Evolutionary conservation across 2,888 invertebrate species (phyloP), one percentile per base, ranked within the genome.

Genomic region (Leucophenga montana): DNA sequence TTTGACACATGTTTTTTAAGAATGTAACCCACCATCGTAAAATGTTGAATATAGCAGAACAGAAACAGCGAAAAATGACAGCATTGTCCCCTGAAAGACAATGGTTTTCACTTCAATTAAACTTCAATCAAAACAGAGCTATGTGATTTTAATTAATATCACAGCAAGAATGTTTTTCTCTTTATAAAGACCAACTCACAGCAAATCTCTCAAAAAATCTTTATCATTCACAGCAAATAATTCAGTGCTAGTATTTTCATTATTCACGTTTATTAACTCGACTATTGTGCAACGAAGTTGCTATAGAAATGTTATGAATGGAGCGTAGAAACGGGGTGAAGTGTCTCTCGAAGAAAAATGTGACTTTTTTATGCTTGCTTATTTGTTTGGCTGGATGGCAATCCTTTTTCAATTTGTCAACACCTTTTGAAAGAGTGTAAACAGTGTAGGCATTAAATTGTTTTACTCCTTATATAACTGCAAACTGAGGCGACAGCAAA

Each of bases 371-470:
- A 33, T 59, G 39, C 3, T 59, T 59, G 33, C 33, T 33, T 33
- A 4, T 14, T 61, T 33, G 44, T 44, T 11, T 11, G 39, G 5
- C 39, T 5, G 39, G 39, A 39, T 8, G 9, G 11, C 39, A 39
- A 44, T 61, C 61, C 61, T 18, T 61, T 61, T 18, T 39, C 61
- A 61, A 61, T 61, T 61, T 61, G 61, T 61, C 61, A 61, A 61
- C 61, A n/a, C 9, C 39, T n/a, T 16, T 50, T 61, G 57, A 33
- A 11, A 16, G 27, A 20, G n/a, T n/a, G 14, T 20, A n/a, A n/a
- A n/a, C n/a, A n/a, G n/a, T 9, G 50, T 46, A 48, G 5, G 54
- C 13, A n/a, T 27, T 69, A 78, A 75, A 74, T 75, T 80, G 72
- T 64, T 70, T 14, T 56, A 73, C 57, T 22, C 14, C 27, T 39